Evolutionary conservation across 2,113 vertebrate species (phyloP).

Genomic region (Oncorhynchus masou): DNA sequence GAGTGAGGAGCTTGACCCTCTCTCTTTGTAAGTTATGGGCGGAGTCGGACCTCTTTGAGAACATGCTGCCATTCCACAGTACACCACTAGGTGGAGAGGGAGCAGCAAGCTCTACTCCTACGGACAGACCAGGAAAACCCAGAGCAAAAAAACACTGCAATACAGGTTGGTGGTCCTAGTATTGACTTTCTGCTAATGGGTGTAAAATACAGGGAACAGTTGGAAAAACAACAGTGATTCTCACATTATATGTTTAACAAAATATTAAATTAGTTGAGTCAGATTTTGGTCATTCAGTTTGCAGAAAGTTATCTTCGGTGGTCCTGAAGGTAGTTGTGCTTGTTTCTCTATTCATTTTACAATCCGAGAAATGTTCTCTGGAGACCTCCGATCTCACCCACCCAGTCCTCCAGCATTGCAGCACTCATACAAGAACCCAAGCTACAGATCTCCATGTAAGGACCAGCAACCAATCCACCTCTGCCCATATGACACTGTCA

Average conservation of each 20-base stretch:
- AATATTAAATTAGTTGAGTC: no score
- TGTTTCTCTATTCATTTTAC: neutral
- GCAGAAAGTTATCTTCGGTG: neutral
- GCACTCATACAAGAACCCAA: neutral
- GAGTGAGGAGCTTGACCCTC: no score
- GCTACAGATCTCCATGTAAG: slow-evolving; percentile 37
- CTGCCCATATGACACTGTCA: no score
- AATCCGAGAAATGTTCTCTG: neutral
- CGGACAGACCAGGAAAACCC: slow-evolving; percentile 24
- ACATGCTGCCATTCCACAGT: slow-evolving; percentile 24
- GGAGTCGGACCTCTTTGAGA: slow-evolving; percentile 36
- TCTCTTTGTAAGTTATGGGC: neutral
- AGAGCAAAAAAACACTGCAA: neutral
- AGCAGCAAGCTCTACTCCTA: neutral
- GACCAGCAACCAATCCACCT: no score
- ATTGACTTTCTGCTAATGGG: neutral
- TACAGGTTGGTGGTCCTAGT: slow-evolving; percentile 38
- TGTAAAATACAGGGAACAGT: neutral
- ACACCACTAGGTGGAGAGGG: slow-evolving; percentile 35
- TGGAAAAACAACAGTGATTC: neutral
- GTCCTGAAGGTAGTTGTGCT: neutral
- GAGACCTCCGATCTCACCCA: neutral
- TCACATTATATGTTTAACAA: neutral
- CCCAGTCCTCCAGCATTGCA: neutral
- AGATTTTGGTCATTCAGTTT: no score